Conservation (phyloP, 2,888 invertebrate species). For the Papilio gigon region DNA sequence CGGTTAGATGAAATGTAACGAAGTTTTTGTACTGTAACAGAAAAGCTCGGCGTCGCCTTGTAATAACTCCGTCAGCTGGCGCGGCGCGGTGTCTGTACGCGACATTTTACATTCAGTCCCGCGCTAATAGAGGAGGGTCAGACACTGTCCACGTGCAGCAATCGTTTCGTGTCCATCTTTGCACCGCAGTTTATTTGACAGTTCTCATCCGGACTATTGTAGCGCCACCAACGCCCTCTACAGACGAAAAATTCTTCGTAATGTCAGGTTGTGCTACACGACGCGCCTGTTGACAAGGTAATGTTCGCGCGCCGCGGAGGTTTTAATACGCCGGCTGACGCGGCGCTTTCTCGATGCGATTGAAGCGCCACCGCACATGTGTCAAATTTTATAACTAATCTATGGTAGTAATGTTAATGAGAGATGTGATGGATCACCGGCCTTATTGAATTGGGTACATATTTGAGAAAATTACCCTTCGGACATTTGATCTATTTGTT, state of each 20-base stretch:
- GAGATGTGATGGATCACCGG: neutral
- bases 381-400: neutral
- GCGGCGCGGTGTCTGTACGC: neutral
- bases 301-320: slow-evolving; percentile 7
- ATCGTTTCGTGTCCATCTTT: neutral
- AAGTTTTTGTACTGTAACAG: neutral
- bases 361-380: neutral
- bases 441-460: neutral
- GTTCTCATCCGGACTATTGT: too few species aligned
- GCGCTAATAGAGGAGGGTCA: neutral
- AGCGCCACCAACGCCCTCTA: too few species aligned
- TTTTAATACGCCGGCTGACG: slow-evolving; percentile 26
- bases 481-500: too few species aligned
- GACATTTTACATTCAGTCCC: neutral
- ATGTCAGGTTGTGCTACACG: too few species aligned
- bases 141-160: neutral
- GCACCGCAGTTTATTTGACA: too few species aligned
- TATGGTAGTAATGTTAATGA: neutral
- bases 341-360: neutral
- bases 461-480: neutral
- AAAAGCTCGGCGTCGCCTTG: neutral
- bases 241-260: too few species aligned
- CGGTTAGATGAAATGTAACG: slow-evolving; percentile 25
- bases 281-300: slow-evolving; percentile 8
- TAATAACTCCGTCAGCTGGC: neutral